Conservation (phyloP, 2,888 invertebrate genomes). For the Ophion ventricosus region DNA sequence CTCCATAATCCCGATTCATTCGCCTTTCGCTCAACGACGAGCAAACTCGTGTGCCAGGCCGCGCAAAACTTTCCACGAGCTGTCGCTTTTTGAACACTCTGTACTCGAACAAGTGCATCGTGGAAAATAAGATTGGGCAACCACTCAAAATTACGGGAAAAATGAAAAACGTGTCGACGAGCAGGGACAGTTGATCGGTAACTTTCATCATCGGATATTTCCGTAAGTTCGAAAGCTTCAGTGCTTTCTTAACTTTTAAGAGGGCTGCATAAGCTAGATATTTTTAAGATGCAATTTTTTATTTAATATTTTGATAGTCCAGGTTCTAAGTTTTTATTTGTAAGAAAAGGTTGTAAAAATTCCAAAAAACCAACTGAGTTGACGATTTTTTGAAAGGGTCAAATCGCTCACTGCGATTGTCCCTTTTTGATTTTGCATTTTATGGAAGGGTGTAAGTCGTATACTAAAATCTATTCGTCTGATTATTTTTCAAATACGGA, state of each 20-base stretch:
- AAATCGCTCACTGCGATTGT: no score
- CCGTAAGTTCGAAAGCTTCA: neutral
- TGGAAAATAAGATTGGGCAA: constrained; percentile 6
- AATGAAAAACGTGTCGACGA: neutral
- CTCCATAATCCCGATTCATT: neutral
- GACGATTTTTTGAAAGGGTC: no score
- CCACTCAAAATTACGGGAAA: constrained; percentile 2
- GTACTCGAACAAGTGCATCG: neutral
- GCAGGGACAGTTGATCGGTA: neutral
- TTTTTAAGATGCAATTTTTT: neutral
- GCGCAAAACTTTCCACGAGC: constrained; percentile 6
- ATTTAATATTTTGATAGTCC: neutral
- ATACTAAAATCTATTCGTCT: no score
- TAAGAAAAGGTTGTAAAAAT: neutral
- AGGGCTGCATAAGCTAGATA: neutral
- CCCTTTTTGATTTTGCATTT: no score
- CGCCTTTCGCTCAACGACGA: neutral
- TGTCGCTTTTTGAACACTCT: constrained; percentile 9
- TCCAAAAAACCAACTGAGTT: neutral
- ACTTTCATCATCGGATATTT: neutral
- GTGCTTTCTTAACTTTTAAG: neutral
- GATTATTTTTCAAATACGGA: no score
- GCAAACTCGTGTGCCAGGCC: neutral
- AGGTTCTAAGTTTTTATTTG: neutral
- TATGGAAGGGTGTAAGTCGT: no score